These are phyloP conservation scores for Tetraneura akinire DNA, from an alignment of 1,140 invertebrate species.

Conservation along the genomic window DNA sequence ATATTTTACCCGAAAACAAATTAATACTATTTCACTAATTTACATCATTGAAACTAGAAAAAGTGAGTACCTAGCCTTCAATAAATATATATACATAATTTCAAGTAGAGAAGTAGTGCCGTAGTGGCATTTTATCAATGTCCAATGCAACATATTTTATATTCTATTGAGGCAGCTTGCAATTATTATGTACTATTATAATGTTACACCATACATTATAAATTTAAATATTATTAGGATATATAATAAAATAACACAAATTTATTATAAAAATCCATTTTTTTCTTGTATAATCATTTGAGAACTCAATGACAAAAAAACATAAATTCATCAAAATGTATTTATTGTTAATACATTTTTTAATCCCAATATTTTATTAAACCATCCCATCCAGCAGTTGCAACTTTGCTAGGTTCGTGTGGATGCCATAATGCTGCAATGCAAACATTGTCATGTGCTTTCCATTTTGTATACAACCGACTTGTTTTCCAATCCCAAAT, in stretches of 20 bases:
- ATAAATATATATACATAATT: too few relatives aligned
- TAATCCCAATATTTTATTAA: constrained; percentile 99
- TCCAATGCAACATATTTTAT: too few relatives aligned
- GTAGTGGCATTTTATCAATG: too few relatives aligned
- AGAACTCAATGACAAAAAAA: background rate
- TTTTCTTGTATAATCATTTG: too few relatives aligned
- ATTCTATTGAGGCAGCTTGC: too few relatives aligned
- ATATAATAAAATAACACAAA: background rate
- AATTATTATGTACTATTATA: too few relatives aligned
- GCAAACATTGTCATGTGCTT: constrained; percentile 97
- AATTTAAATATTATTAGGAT: background rate
- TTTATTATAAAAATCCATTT: background rate
- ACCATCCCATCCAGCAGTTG: constrained; percentile 97
- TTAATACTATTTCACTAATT: too few relatives aligned
- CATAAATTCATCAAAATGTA: background rate
- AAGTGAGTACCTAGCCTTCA: too few relatives aligned
- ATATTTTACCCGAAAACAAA: too few relatives aligned
- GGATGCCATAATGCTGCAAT: constrained; percentile 96
- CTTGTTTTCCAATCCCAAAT: constrained; percentile 99
- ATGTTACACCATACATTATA: too few relatives aligned
- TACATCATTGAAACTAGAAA: too few relatives aligned
- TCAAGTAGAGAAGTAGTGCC: too few relatives aligned
- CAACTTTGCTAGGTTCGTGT: constrained; percentile 94
- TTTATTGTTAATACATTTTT: constrained; percentile 53
- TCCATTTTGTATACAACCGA: constrained; percentile 97